A percentile compares a stretch with the other conserved stretches of the same genome.
Evolutionary conservation across 2,797 vertebrate genomes (phyloP).

Genomic region (Xenops minutus): DNA sequence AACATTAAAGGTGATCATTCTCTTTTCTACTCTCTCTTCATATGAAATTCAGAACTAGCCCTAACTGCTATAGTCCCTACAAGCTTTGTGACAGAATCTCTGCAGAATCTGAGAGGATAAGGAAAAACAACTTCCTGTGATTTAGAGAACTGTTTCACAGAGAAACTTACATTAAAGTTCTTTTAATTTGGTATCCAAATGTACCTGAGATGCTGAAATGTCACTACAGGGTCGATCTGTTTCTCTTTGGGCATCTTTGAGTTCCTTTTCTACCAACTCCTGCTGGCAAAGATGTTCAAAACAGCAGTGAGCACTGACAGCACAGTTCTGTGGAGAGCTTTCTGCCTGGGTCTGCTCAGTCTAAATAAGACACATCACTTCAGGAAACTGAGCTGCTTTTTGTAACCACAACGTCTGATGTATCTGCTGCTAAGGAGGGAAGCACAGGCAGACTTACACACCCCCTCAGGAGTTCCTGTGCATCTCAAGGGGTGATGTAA

Average conservation of each 20-base stretch:
- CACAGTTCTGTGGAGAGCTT: neutral
- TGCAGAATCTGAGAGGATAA: neutral
- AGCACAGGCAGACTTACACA: neutral
- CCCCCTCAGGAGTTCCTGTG: neutral
- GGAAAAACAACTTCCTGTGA: neutral
- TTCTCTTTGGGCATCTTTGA: neutral
- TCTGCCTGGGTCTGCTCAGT: neutral
- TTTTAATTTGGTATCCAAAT: neutral
- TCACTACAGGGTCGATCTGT: neutral
- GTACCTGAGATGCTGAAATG: neutral
- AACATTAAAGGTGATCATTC: neutral
- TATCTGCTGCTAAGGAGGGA: neutral
- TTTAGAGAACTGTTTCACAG: neutral
- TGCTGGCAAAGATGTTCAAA: neutral
- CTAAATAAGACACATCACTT: conserved; percentile 2
- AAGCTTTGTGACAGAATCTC: neutral
- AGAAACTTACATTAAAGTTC: neutral
- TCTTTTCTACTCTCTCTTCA: neutral
- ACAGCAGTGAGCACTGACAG: neutral
- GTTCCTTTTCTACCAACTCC: neutral
- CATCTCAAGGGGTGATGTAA: neutral
- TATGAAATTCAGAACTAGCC: neutral
- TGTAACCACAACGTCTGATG: neutral
- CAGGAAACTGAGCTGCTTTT: neutral
- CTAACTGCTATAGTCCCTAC: neutral